phyloP scores from a whole-genome alignment of 2,888 invertebrate species.

The Perithous albicinctus region DNA sequence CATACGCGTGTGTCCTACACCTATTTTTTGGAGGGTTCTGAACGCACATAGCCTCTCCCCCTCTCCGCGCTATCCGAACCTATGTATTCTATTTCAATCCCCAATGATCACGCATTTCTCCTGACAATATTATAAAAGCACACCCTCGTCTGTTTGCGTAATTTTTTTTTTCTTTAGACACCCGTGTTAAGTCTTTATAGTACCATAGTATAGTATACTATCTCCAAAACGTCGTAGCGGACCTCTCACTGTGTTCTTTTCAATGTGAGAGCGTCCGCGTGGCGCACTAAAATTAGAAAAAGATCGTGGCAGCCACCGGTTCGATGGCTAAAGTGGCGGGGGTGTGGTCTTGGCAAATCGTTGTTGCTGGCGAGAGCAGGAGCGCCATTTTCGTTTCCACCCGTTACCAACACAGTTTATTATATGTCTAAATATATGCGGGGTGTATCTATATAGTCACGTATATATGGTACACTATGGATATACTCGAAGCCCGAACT shows the following conservation, averaged over 20 bases:
- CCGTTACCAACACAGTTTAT: conserved; percentile 64
- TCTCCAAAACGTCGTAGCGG: conserved; percentile 7
- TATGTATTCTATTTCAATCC: conserved; percentile 75
- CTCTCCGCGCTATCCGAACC: conserved; percentile 69
- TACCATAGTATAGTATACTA: background rate
- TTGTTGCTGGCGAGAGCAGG: conserved; percentile 57
- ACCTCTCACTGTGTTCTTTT: background rate
- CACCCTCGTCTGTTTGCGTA: conserved; percentile 11
- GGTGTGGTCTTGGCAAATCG: conserved; percentile 67
- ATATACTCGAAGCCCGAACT: conserved; percentile 68
- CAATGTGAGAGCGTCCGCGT: conserved; percentile 25
- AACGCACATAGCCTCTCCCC: background rate
- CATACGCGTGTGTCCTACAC: conserved; percentile 39
- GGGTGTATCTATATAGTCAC: background rate
- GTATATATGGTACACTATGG: conserved; percentile 40
- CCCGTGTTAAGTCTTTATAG: background rate
- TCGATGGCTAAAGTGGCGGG: conserved; percentile 58
- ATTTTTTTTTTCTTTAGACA: background rate
- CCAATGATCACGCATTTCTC: conserved; percentile 65
- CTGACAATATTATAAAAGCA: conserved; percentile 9
- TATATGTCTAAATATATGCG: conserved; percentile 39
- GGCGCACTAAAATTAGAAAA: conserved; percentile 50
- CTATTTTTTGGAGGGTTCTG: conserved; percentile 12
- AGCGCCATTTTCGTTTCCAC: conserved; percentile 66
- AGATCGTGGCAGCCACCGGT: conserved; percentile 53